Conservation (phyloP, 1,140 invertebrate genomes). For the Halesus radiatus region DNA sequence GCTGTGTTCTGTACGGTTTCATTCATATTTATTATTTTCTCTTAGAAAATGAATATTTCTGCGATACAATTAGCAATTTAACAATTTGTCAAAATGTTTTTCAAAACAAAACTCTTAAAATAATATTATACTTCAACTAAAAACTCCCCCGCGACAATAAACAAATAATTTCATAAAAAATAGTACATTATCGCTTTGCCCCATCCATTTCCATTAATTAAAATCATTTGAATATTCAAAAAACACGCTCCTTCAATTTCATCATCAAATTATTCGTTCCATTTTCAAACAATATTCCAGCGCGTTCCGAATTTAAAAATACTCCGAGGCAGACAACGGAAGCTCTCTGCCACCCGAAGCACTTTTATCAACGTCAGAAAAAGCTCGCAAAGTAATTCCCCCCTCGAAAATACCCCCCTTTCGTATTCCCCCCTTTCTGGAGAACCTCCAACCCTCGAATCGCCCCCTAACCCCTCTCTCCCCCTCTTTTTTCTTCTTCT, state of each 20-base stretch:
- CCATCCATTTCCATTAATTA: constrained; percentile 15
- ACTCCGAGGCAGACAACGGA: constrained; percentile 30
- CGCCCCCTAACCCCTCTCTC: constrained; percentile 3
- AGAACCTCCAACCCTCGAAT: neutral
- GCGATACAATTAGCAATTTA: too few relatives aligned
- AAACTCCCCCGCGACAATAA: too few relatives aligned
- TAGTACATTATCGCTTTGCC: too few relatives aligned
- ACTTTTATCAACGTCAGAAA: constrained; percentile 51
- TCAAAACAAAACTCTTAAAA: too few relatives aligned
- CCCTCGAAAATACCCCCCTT: neutral
- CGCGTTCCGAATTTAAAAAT: constrained; percentile 38
- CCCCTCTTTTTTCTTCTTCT: constrained; percentile 39
- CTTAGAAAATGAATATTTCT: too few relatives aligned
- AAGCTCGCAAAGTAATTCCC: constrained; percentile 42
- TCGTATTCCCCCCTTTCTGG: neutral
- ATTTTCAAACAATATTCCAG: constrained; percentile 40
- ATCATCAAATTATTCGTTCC: constrained; percentile 24
- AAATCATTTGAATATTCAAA: constrained; percentile 29
- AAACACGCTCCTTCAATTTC: constrained; percentile 15
- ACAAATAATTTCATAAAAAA: too few relatives aligned
- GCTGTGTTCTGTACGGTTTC: too few relatives aligned
- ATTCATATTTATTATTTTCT: too few relatives aligned
- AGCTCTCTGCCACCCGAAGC: constrained; percentile 21
- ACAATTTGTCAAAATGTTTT: too few relatives aligned
- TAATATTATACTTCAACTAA: too few relatives aligned